Conservation (phyloP, 2,888 invertebrate genomes). For the Augiades crinisus region DNA sequence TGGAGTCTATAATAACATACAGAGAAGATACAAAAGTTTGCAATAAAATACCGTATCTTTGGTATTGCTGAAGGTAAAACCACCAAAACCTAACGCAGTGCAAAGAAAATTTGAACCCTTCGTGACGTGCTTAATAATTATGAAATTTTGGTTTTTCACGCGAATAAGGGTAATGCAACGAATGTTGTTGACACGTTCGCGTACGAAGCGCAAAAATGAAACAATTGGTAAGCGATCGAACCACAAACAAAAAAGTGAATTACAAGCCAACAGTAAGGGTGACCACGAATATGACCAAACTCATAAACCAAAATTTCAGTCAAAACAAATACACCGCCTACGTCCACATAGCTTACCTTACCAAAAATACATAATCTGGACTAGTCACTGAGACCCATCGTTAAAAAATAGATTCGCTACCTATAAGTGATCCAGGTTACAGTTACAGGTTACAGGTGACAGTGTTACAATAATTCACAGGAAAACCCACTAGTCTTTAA, state of each 20-base stretch:
- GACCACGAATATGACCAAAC: neutral
- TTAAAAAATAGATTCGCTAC: constrained; percentile 30
- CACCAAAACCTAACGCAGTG: neutral
- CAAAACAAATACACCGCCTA: neutral
- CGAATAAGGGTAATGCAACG: neutral
- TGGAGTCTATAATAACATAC: no score
- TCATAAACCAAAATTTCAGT: neutral
- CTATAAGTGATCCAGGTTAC: constrained; percentile 23
- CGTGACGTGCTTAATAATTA: no score
- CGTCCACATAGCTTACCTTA: constrained; percentile 4
- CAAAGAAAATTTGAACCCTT: no score
- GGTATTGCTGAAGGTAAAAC: neutral
- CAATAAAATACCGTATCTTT: neutral
- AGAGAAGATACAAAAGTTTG: neutral
- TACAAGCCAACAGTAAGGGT: neutral
- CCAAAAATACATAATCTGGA: constrained; percentile 30
- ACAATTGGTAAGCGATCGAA: neutral
- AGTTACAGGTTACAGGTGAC: constrained; percentile 12
- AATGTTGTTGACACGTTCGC: neutral
- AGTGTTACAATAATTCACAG: constrained; percentile 23
- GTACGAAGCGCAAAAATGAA: no score
- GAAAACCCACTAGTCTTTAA: no score
- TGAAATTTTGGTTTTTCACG: neutral
- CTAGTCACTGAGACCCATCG: constrained; percentile 30
- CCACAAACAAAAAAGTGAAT: neutral